Conservation (phyloP, 2,888 invertebrate genomes). For the Uloborus plumipes region DNA sequence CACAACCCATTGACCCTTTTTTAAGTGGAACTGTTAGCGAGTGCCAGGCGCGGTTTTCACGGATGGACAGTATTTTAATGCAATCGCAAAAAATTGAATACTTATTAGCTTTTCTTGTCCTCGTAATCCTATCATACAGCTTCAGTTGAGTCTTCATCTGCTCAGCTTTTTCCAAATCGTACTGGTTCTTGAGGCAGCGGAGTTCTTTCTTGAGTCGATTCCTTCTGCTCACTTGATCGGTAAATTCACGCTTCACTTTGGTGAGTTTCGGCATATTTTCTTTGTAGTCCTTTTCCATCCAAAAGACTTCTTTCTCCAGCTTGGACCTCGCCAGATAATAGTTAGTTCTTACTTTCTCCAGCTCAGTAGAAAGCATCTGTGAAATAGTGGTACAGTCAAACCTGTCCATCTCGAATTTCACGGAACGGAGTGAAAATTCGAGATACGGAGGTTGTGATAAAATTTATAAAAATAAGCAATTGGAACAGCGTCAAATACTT, state of each 20-base stretch:
- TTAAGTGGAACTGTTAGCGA: no score
- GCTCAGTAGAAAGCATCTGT: constrained; percentile 47
- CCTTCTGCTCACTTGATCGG: not conserved
- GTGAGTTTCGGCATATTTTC: constrained; percentile 51
- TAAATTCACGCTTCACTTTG: constrained; percentile 27
- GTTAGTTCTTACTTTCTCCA: constrained; percentile 41
- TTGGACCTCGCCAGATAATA: constrained; percentile 39
- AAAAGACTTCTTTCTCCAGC: constrained; percentile 38
- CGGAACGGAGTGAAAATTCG: no score
- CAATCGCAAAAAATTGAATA: not conserved
- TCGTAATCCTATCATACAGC: constrained; percentile 11
- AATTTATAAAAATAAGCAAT: no score
- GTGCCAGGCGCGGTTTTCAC: no score
- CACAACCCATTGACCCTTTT: no score
- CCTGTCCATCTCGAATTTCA: no score
- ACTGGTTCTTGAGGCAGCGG: constrained; percentile 8
- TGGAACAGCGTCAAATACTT: no score
- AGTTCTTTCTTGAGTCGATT: constrained; percentile 1
- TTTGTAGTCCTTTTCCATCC: constrained; percentile 48
- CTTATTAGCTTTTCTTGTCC: constrained; percentile 12
- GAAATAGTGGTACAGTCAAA: not conserved
- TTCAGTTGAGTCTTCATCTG: not conserved
- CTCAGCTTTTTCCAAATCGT: constrained; percentile 4
- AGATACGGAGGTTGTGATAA: no score
- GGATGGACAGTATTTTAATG: not conserved